These are phyloP conservation scores for Agrotis puta DNA, from an alignment of 2,888 invertebrate genomes.

Conservation along the genomic window DNA sequence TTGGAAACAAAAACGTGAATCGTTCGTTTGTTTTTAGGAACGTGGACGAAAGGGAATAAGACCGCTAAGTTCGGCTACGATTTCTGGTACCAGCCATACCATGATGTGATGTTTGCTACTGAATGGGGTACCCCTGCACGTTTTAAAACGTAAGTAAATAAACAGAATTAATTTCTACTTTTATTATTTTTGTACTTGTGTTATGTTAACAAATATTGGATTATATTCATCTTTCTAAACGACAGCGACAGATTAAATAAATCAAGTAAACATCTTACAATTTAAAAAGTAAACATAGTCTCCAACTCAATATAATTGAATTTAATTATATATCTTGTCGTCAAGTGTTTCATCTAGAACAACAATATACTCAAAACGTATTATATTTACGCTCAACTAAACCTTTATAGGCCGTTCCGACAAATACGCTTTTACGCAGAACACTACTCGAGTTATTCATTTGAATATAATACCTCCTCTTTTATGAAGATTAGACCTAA, in stretches of 20 bases:
- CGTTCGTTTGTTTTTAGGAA: slow-evolving; percentile 85
- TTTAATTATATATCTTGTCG: slow-evolving; percentile 27
- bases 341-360: slow-evolving; percentile 25
- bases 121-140: slow-evolving; percentile 98
- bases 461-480: slow-evolving; percentile 49
- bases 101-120: slow-evolving; percentile 96
- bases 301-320: neutral
- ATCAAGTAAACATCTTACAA: neutral
- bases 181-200: neutral
- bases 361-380: slow-evolving; percentile 30
- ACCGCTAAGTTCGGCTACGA: slow-evolving; percentile 97
- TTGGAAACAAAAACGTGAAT: slow-evolving; percentile 41
- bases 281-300: neutral
- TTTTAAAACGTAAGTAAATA: slow-evolving; percentile 92
- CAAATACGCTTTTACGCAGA: slow-evolving; percentile 39
- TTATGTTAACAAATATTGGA: neutral
- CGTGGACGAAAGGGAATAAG: slow-evolving; percentile 94
- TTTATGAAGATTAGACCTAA: slow-evolving; percentile 49
- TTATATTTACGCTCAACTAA: slow-evolving; percentile 49
- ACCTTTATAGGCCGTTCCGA: slow-evolving; percentile 35
- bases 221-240: neutral
- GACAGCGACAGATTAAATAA: neutral
- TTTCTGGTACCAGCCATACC: slow-evolving; percentile 99
- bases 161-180: neutral
- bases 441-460: slow-evolving; percentile 38